Base-by-base conservation (phyloP, 2,888 invertebrate genomes). In the Epirrhoe tristata region DNA sequence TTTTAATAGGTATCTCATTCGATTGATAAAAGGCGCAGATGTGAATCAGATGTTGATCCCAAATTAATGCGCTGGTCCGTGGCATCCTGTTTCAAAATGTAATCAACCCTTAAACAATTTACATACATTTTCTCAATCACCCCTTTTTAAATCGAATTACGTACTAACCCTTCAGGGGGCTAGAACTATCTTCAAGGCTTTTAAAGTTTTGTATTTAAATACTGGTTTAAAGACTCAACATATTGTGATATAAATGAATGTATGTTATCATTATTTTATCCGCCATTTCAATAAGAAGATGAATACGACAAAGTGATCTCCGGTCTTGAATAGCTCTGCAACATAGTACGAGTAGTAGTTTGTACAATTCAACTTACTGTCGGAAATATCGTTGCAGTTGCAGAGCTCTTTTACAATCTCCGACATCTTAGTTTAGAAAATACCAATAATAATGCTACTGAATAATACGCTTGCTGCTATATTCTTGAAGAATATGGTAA, bases 71-170 rank as follows among this genome's bases (percentile, higher is more conserved):
- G 24, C 39, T 52, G 32, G 16, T 55, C 48, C 36, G 36, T 24
- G 31, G 31, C 32, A 56, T 52, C 17, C 48, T 62, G 55, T 59
- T 58, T 31, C 39, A 36, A 43, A 53, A 62, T 54, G 54, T 62
- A 58, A 66, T 66, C 58, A 51, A 58, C 55, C 46, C 31, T 43
- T 0, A 24, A 14, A 32, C 62, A 63, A 63, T 67, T 59, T 67
- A 39, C 63, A 63, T 67, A 56, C 43, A 67, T 62, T 66, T 50
- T 50, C 48, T 24, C 55, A 58, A 58, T 55, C 53, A 43, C 66
- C 62, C 24, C 32, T 67, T 63, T 67, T 55, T 51, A 63, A 67
- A 58, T 67, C 43, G 55, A 58, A 62, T 62, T 62, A 53, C 56
- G 36, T 16, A 58, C 39, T 16, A 32, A 59, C 50, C 39, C 36